phyloP scores from a whole-genome alignment of 2,888 invertebrate species.

The Gari tellinella region DNA sequence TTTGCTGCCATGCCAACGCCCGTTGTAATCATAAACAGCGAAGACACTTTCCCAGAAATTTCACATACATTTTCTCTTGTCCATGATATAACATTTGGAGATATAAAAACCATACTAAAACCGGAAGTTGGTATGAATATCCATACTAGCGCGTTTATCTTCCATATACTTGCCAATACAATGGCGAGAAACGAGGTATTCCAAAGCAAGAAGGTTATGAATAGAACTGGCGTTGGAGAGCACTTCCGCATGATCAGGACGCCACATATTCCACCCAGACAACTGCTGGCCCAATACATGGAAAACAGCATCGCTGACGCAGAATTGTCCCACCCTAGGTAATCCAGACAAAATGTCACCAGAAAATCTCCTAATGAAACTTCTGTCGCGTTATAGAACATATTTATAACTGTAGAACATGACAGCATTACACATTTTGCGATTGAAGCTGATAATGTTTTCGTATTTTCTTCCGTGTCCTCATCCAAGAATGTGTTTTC shows the following conservation, averaged over 20 bases:
- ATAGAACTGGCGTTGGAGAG: conserved; percentile 15
- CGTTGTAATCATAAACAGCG: conserved; percentile 39
- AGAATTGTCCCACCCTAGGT: conserved; percentile 33
- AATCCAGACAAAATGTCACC: conserved; percentile 35
- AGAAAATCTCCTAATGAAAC: conserved; percentile 42
- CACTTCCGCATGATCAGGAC: conserved; percentile 22
- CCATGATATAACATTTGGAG: conserved; percentile 50
- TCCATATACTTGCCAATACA: conserved; percentile 24
- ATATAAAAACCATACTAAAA: conserved; percentile 44
- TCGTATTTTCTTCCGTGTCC: not conserved
- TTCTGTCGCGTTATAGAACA: conserved; percentile 42
- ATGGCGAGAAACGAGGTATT: conserved; percentile 24
- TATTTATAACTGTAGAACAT: conserved; percentile 24
- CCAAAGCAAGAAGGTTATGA: conserved; percentile 38
- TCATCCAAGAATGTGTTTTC: not conserved
- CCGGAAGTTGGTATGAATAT: conserved; percentile 39
- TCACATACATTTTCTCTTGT: conserved; percentile 46
- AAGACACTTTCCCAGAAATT: conserved; percentile 39
- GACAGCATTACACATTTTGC: conserved; percentile 21
- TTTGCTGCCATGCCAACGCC: conserved; percentile 42
- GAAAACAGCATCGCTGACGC: conserved; percentile 33
- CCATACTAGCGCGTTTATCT: conserved; percentile 33
- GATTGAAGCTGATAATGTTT: not conserved
- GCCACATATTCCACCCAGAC: conserved; percentile 34
- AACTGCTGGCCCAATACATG: conserved; percentile 45